phyloP scores from a whole-genome alignment of 1,140 invertebrate genomes.

The Brachionus asplanchnoidis region DNA sequence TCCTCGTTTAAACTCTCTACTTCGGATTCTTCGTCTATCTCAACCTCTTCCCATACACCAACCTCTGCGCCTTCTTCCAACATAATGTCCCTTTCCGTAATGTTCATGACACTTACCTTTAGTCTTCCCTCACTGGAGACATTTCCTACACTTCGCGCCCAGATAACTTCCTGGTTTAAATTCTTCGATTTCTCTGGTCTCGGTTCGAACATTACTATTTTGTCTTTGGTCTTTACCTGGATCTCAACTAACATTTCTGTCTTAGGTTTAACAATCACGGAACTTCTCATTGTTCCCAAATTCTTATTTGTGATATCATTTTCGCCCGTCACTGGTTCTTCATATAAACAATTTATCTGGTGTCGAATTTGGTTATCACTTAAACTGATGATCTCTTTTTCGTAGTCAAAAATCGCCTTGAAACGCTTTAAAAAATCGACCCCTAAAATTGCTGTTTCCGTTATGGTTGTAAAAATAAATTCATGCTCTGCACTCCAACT shows the following conservation, averaged over 20 bases:
- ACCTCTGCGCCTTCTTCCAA: background rate
- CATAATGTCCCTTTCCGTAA: background rate
- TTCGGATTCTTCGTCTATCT: background rate
- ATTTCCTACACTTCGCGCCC: background rate
- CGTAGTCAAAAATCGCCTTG: slow-evolving; percentile 3
- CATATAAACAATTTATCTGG: background rate
- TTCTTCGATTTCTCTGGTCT: background rate
- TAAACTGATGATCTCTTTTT: background rate
- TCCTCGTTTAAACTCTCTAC: background rate
- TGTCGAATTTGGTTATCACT: background rate
- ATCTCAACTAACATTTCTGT: background rate
- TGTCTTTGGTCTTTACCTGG: background rate
- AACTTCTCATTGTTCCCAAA: background rate
- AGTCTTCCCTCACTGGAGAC: background rate
- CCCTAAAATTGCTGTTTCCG: background rate
- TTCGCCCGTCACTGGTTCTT: background rate
- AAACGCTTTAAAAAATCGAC: background rate
- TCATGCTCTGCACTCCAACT: background rate
- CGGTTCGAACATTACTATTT: background rate
- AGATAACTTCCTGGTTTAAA: slow-evolving; percentile 1
- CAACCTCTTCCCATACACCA: background rate
- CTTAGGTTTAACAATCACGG: background rate
- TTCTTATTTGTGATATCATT: background rate
- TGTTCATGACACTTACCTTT: background rate
- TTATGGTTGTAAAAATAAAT: background rate